Base-by-base conservation (phyloP, 1,140 invertebrate species). In the Acromyrmex heyeri region DNA sequence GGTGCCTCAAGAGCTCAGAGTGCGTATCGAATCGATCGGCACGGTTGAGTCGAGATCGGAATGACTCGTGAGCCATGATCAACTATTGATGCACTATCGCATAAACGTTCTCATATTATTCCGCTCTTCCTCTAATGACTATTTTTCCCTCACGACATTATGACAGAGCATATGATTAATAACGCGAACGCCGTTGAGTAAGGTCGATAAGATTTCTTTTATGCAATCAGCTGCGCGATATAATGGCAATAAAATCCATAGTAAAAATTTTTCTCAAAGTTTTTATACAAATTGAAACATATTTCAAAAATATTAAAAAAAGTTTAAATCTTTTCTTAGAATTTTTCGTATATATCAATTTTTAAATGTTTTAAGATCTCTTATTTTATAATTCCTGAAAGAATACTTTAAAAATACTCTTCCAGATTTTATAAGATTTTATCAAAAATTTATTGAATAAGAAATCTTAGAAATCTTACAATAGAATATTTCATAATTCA, bases 51-150 rank as follows among this genome's bases (percentile, higher is more conserved):
- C 86, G 24, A 85, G 87, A 88, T 88, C 72, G 78, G 57, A 75
- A 83, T 88, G 50, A 82, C 87, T 88, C 65, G 86, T 85, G 82
- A 88, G 50, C 87, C 27, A 24, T 50, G 70, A 72, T 53, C 78
- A 85, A 67, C 86, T 85, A 88, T 88, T 75, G 86, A 88, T 88
- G 75, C 69, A 69, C 87, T 88, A 85, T 88, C 79, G 76, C 64
- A 38, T 69, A 73, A 79, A 62, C 53, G 69, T 87, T 55, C 34
- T 78, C 57, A 53, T 88, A 72, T 88, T 76, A 69, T 78, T 85
- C 75, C 38, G 55, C 50, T 70, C 38, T 55, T 16, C 1, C 34
- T 59, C 34, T 76, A 73, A 76, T 87, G 27, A 38, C 48, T 24
- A 18, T 76, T 65, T 88, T 88, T 88, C 69, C 24, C 27, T 24